phyloP scores from a whole-genome alignment of 1,140 invertebrate genomes.

The Daktulosphaira vitifoliae region DNA sequence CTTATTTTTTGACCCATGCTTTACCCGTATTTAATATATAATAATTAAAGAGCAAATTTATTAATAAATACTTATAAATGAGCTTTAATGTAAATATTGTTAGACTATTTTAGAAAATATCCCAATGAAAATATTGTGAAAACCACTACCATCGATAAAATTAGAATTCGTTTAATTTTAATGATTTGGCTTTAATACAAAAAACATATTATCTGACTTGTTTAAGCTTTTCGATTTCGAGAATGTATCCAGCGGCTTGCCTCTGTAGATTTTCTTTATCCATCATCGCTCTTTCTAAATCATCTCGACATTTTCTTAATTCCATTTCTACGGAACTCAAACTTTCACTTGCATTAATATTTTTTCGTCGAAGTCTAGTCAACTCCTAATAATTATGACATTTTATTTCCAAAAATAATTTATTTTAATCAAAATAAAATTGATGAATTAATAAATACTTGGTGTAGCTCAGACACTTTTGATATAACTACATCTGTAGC shows the following conservation, averaged over 20 bases:
- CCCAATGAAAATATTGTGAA: too few species aligned
- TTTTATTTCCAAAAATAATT: neutral
- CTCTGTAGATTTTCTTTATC: conserved; percentile 62
- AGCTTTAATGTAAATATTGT: too few species aligned
- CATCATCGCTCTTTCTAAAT: conserved; percentile 51
- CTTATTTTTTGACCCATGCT: too few species aligned
- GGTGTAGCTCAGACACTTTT: conserved; percentile 50
- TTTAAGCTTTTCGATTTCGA: conserved; percentile 58
- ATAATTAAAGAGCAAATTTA: too few species aligned
- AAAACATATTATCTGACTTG: conserved; percentile 44
- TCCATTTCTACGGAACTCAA: conserved; percentile 56
- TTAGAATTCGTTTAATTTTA: too few species aligned
- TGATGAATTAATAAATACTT: conserved; percentile 14
- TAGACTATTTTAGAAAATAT: too few species aligned
- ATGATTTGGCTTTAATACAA: too few species aligned
- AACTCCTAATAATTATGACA: conserved; percentile 43
- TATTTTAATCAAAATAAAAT: neutral
- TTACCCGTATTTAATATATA: too few species aligned
- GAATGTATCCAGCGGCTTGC: conserved; percentile 53
- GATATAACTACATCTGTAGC: conserved; percentile 59
- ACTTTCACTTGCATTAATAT: conserved; percentile 52
- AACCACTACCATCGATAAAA: too few species aligned
- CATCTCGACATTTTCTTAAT: conserved; percentile 54
- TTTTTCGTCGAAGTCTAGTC: conserved; percentile 46
- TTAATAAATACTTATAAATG: too few species aligned